Evolutionary conservation across 2,888 invertebrate genomes (phyloP), one percentile per base, ranked within the genome.

Genomic region (Epicampocera succincta): DNA sequence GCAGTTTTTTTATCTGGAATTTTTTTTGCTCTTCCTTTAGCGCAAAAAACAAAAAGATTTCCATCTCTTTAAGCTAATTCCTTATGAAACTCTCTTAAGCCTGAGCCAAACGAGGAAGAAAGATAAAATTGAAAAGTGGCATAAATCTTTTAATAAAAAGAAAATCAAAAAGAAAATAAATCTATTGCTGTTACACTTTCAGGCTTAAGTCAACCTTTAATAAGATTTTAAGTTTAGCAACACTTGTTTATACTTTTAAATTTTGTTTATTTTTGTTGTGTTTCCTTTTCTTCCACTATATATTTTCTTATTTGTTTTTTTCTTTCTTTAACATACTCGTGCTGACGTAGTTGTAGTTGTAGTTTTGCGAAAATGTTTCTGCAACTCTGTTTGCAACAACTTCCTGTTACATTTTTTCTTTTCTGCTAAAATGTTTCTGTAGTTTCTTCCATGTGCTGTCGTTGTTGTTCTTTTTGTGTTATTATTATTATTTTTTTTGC

Each of bases 201-300:
- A 33, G 44, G 44, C 60, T 68, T 46, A 68, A 60, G 52, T 61
- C 38, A 33, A 54, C 52, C 44, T 76, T 69, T 76, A 61, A 76
- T 60, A 69, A 61, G 68, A 68, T 76, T 61, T 68, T 52, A 17
- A 76, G 76, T 61, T 69, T 76, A 76, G 52, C 44, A 60, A 61
- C 61, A 76, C 76, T 75, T 69, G 61, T 56, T 65, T 56, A 48
- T 74, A 33, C n/a, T 54, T 52, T 76, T 38, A 38, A 46, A 60
- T 65, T 65, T 38, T 48, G 46, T 56, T 74, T 68, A 76, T 68
- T 38, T 61, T 50, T 40, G 48, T 2, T 33, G 33, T 33, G 3
- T 5, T 33, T 33, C 1, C 6, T 13, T 13, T 50, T 40, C n/a
- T 29, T 19, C 33, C n/a, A n/a, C n/a, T n/a, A n/a, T n/a, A n/a